Evolutionary conservation across 2,113 vertebrate genomes (phyloP), one percentile per base, ranked within the genome.

Genomic region (Microcebus ravelobensis): DNA sequence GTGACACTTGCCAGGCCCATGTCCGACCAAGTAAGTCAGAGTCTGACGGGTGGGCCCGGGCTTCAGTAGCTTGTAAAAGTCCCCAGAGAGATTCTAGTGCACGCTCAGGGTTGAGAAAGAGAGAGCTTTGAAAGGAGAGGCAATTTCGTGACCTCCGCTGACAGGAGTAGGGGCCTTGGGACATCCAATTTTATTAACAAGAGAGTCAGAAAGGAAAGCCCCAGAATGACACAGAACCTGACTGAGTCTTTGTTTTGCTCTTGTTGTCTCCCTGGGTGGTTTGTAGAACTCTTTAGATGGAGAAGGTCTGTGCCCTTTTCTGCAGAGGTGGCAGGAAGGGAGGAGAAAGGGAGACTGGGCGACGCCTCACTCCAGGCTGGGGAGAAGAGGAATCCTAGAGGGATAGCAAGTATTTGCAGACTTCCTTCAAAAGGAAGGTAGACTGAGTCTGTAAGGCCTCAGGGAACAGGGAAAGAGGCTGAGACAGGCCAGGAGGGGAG

Each of bases 1-100:
- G 34, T 25, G 36, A 3, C 79, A 29, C 0, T 6, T 29, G 17
- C 65, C 65, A 87, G 25, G 25, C 50, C 29, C 1, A 0, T 21
- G 34, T 81, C 70, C 39, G 85, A 61, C 31, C 34, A 65, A 67
- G 8, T 25, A 42, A 31, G 48, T n/a, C 39, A 55, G 39, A 76
- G 57, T 31, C 87, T n/a, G 70, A 29, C 8, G 11, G 18, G 14
- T 27, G 36, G 55, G 17, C 82, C 59, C 3, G 4, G 34, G 10
- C 21, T 68, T 45, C 11, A 0, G 0, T 42, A 27, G 34, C 52
- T 52, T 91, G 36, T 52, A 27, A 85, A 36, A 42, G 1, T 6
- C 73, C 20, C 39, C 39, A 12, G 3, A 1, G 18, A 3, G 70
- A 79, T n/a, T 45, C 73, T 39, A 77, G 14, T 9, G 27, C 27